phyloP scores from a whole-genome alignment of 2,797 vertebrate genomes.

The Fistularia tabacaria region DNA sequence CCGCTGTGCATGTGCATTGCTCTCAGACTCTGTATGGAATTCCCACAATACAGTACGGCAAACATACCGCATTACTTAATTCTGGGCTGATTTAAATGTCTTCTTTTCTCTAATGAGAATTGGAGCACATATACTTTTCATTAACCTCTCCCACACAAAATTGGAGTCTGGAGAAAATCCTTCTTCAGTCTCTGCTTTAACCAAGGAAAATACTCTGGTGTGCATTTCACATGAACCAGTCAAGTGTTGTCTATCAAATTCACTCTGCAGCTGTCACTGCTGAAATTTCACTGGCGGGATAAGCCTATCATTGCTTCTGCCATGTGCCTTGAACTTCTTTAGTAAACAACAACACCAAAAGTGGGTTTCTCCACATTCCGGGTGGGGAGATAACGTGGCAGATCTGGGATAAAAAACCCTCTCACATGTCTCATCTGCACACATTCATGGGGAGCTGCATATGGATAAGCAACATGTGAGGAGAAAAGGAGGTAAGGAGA shows the following conservation, averaged over 20 bases:
- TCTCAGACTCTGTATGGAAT: too few relatives aligned
- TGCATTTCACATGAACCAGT: constrained; percentile 48
- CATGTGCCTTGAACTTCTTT: constrained; percentile 50
- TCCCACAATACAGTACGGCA: too few relatives aligned
- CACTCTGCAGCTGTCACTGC: constrained; percentile 52
- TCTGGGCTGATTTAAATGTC: too few relatives aligned
- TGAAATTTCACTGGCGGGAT: constrained; percentile 31
- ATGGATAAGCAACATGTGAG: constrained; percentile 29
- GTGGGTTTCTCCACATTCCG: constrained; percentile 39
- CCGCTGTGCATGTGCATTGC: too few relatives aligned
- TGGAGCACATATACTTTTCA: constrained; percentile 20
- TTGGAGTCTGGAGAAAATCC: constrained; percentile 40
- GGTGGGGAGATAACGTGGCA: constrained; percentile 28
- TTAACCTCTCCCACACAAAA: constrained; percentile 6
- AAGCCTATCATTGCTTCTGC: constrained; percentile 33
- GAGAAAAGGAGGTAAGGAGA: constrained; percentile 22
- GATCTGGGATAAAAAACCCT: constrained; percentile 35
- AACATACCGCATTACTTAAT: too few relatives aligned
- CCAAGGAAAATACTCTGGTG: constrained; percentile 17
- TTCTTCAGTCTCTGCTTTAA: constrained; percentile 21
- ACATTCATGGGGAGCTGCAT: constrained; percentile 30
- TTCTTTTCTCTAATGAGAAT: constrained; percentile 1
- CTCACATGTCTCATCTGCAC: constrained; percentile 40
- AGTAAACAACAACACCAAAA: constrained; percentile 51
- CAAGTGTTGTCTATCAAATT: constrained; percentile 58